Evolutionary conservation across 2,888 invertebrate genomes (phyloP).

Genomic region (Blastobasis lacticolella): DNA sequence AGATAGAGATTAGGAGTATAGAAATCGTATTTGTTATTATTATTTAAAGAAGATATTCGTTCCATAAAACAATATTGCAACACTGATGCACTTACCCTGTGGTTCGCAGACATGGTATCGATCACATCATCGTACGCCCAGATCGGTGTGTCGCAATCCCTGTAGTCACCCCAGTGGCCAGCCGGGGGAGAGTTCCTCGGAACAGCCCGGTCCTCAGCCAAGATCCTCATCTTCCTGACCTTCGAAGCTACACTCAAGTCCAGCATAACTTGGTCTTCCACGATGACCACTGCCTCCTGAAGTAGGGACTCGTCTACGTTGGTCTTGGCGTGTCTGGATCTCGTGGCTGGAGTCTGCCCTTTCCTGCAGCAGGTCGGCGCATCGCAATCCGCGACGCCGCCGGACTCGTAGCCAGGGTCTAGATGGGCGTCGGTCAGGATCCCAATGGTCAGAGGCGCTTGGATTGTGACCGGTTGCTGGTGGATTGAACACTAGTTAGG

Average conservation of each 20-base stretch:
- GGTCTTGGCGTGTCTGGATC: slow-evolving; percentile 17
- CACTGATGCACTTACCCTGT: slow-evolving; percentile 48
- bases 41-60: no score
- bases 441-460: slow-evolving; percentile 64
- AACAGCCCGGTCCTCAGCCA: slow-evolving; percentile 15
- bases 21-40: no score
- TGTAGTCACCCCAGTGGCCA: slow-evolving; percentile 88
- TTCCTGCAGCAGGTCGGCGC: slow-evolving; percentile 86
- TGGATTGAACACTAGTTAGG: no score
- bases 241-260: slow-evolving; percentile 33
- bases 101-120: slow-evolving; percentile 70
- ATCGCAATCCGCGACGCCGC: slow-evolving; percentile 80
- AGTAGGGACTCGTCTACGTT: slow-evolving; percentile 33
- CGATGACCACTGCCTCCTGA: slow-evolving; percentile 30
- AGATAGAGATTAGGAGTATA: no score
- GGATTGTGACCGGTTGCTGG: no score
- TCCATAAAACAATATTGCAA: no score
- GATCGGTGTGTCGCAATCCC: slow-evolving; percentile 84
- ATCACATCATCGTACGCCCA: slow-evolving; percentile 80
- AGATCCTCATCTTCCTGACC: slow-evolving; percentile 26
- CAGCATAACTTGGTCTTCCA: slow-evolving; percentile 29
- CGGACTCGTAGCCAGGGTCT: slow-evolving; percentile 81
- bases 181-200: slow-evolving; percentile 56
- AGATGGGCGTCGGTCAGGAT: slow-evolving; percentile 87
- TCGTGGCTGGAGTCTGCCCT: slow-evolving; percentile 63